A percentile compares a stretch with the other conserved stretches of the same genome.
These are phyloP conservation scores for Cyanoderma ruficeps DNA, from an alignment of 2,113 vertebrate genomes.

Conservation along the genomic window DNA sequence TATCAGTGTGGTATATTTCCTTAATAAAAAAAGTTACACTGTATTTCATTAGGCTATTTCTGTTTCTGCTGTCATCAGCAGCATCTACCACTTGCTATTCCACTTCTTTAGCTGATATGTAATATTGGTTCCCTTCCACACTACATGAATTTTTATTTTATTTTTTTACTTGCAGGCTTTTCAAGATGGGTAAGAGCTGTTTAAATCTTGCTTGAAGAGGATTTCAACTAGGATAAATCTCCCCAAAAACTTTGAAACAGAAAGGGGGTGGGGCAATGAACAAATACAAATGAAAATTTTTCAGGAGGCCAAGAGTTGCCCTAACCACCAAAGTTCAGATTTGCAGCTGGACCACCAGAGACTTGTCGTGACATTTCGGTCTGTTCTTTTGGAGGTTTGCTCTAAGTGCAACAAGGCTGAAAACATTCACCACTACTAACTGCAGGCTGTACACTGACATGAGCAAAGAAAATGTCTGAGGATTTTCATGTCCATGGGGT, in stretches of 20 bases:
- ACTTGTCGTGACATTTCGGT: not conserved
- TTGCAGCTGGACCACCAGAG: not conserved
- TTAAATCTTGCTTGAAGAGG: not conserved
- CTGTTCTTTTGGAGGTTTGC: not conserved
- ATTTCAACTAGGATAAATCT: not conserved
- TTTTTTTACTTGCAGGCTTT: not conserved
- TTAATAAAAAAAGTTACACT: not conserved
- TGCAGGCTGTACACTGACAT: not conserved
- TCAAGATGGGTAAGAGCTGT: not conserved
- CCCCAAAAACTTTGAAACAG: not conserved
- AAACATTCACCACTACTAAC: not conserved
- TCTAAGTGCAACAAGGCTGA: not conserved
- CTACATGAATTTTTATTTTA: not conserved
- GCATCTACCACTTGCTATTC: not conserved
- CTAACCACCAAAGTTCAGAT: not conserved
- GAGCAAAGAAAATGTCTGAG: not conserved
- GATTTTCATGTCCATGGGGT: not conserved
- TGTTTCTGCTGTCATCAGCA: not conserved
- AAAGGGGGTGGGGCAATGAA: not conserved
- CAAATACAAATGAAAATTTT: not conserved
- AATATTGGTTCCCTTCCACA: not conserved
- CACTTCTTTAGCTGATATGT: not conserved
- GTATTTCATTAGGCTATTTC: not conserved
- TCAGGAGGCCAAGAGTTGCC: not conserved
- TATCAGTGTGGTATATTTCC: not conserved